Conservation (phyloP, 2,888 invertebrate genomes). For the Watsonalla binaria region DNA sequence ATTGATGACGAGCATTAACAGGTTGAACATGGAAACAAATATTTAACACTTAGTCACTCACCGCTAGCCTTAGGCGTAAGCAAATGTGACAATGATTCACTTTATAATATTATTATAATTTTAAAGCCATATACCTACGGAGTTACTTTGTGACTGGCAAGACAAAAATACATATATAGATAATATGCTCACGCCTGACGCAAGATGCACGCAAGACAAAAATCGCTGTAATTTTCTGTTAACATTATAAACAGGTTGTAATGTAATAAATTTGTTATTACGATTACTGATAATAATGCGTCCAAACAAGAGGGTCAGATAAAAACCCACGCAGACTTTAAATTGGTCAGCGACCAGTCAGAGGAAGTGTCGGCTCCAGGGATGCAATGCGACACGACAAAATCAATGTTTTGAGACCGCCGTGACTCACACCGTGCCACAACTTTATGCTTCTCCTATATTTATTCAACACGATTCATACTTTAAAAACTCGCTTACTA, state of each 20-base stretch:
- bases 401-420: constrained; percentile 34
- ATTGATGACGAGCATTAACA: too few species aligned
- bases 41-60: too few species aligned
- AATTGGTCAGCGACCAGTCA: constrained; percentile 23
- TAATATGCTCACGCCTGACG: too few species aligned
- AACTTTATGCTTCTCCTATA: not conserved
- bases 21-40: too few species aligned
- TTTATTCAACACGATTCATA: constrained; percentile 1
- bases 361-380: constrained; percentile 23
- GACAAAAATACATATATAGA: too few species aligned
- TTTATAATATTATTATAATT: not conserved
- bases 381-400: constrained; percentile 31
- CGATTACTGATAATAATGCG: constrained; percentile 10
- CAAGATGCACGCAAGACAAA: too few species aligned
- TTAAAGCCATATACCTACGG: too few species aligned
- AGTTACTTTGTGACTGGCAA: too few species aligned
- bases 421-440: constrained; percentile 11
- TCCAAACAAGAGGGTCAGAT: constrained; percentile 8
- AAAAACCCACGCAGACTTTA: constrained; percentile 9
- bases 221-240: too few species aligned
- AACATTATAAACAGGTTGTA: too few species aligned
- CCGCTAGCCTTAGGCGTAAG: too few species aligned
- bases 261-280: not conserved
- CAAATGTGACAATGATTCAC: constrained; percentile 18
- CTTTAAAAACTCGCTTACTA: not conserved